Base-by-base conservation (phyloP, 2,113 vertebrate genomes). In the Heteronetta atricapilla region DNA sequence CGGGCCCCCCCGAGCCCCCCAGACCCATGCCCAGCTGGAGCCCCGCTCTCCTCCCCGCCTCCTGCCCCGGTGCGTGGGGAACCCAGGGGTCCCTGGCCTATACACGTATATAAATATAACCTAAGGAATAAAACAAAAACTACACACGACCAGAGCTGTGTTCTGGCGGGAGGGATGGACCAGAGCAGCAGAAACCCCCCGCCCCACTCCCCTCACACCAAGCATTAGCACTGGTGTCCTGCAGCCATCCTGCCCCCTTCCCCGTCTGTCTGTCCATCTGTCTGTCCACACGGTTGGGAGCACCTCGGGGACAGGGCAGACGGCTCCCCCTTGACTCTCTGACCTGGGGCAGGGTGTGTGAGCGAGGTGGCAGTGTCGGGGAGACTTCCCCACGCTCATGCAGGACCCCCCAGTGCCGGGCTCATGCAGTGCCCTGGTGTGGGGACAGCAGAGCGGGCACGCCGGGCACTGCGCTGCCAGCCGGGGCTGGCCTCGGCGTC, bases 51-150 rank as follows among this genome's bases (percentile, higher is more conserved):
- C 52, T 26, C 44, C 69, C 70, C 9, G 12, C 93, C 88, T 19
- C 76, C 2, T 10, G 82, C 86, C 83, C 28, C 19, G 64, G 76
- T 81, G 90, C 80, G 9, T 1, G 7, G 94, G 76, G 85, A 73
- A 69, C 82, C 69, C 88, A 68, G 82, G 93, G 93, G 73, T 91
- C 94, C 82, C 64, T 73, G 84, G 62, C 96, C 60, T 79, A 29
- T 94, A 63, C 94, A 90, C 92, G 53, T 96, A 93, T 96, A 96
- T 97, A 94, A 96, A 94, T 96, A 96, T 97, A 97, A 95, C 91
- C 95, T 62, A 79, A 96, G 95, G 95, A 97, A 96, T 96, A 97
- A 96, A 96, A 77, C 95, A 91, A 93, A 90, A 86, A 63, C 70
- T 59, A 74, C 92, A 82, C 88, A 64, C 90, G 96, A 91, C 95